These are phyloP conservation scores for Loriculus beryllinus DNA, from an alignment of 2,797 vertebrate species.

Conservation along the genomic window DNA sequence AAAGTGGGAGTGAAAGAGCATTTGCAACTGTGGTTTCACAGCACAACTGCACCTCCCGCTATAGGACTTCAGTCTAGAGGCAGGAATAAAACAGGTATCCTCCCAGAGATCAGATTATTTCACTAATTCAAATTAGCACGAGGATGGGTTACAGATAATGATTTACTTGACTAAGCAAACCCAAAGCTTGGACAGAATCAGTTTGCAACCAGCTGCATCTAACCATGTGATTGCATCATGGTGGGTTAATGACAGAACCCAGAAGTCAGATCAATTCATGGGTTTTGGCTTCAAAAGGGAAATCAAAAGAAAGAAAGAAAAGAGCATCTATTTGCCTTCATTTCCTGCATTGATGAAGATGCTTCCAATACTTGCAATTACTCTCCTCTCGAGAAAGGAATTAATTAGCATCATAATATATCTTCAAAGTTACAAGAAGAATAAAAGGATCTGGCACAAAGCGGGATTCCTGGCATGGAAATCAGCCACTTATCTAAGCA, in stretches of 20 bases:
- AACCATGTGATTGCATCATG: neutral
- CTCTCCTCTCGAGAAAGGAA: constrained; percentile 52
- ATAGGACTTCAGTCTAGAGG: neutral
- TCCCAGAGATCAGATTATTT: neutral
- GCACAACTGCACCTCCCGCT: neutral
- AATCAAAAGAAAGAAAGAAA: neutral
- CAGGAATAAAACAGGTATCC: neutral
- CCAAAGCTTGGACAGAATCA: neutral
- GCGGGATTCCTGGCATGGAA: constrained; percentile 24
- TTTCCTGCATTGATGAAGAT: constrained; percentile 20
- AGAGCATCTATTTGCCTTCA: constrained; percentile 32
- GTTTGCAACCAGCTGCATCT: neutral
- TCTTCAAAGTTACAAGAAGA: constrained; percentile 51
- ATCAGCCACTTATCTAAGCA: constrained; percentile 45
- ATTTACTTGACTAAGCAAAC: neutral
- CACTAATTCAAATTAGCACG: neutral
- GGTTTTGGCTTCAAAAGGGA: constrained; percentile 17
- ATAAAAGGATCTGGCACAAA: constrained; percentile 59
- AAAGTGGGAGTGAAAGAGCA: neutral
- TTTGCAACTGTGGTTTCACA: neutral
- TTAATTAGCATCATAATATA: constrained; percentile 61
- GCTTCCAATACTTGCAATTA: constrained; percentile 40
- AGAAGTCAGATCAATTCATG: neutral
- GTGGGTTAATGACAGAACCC: constrained; percentile 14
- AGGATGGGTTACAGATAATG: neutral